Base-by-base conservation (phyloP, 2,888 invertebrate genomes). In the Athalia rosae region DNA sequence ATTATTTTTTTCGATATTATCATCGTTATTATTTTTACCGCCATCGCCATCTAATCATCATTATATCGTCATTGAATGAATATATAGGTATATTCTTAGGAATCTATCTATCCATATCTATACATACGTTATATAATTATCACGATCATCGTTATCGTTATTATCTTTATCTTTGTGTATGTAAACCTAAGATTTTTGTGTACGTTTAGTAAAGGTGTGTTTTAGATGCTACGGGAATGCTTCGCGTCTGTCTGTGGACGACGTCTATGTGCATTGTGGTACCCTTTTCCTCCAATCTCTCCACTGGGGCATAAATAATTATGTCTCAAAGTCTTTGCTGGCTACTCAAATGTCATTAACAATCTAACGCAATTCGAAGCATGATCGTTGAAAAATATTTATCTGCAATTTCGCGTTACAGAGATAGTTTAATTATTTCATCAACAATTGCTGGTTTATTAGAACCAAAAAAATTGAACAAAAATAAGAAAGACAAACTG, bases 261-360 rank as follows among this genome's bases (percentile, higher is more conserved):
- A 87, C 87, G 87, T 87, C 87, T 87, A 85, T 87, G 87, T 87
- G 87, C 87, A 87, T 87, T 87, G 87, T 87, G 87, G 87, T 86
- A 83, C 87, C 87, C 82, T 74, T 85, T 87, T 84, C 85, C 85
- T 86, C 87, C 84, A 86, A 85, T 86, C 84, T 85, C 84, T 74
- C 74, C 61, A 74, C 74, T 85, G 87, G 86, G 85, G 85, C 87
- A 86, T 86, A 84, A 86, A 83, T 84, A 81, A 84, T 85, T 83
- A 84, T 87, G 86, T 86, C 87, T 87, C 87, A 80, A 83, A 85
- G 84, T 85, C 86, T 86, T 83, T 86, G 86, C 83, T 82, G 83
- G 85, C 82, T 87, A 85, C 85, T 79, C 79, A 81, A 80, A 80
- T 71, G 43, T 28, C 28, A 28, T 28, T 43, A 71, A 9, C n/a